These are phyloP conservation scores for Corydoras sp. DNA, from an alignment of 2,113 vertebrate genomes.

Conservation along the genomic window DNA sequence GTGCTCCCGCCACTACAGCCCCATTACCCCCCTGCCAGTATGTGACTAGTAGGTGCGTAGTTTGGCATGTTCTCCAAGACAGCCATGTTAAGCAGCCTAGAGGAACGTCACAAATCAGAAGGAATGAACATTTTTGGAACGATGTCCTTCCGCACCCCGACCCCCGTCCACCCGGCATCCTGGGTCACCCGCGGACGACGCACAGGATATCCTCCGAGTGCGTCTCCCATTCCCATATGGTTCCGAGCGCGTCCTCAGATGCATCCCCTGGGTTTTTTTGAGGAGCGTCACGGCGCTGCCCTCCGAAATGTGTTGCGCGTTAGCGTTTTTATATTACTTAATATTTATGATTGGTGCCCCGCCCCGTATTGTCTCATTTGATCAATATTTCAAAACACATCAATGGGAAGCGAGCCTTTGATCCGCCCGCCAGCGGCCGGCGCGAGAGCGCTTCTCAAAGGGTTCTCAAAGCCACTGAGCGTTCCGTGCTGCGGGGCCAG, in stretches of 20 bases:
- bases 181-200: slow-evolving; percentile 49
- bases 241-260: slow-evolving; percentile 29
- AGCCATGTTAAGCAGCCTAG: no score
- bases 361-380: slow-evolving; percentile 70
- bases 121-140: no score
- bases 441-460: slow-evolving; percentile 62
- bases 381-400: slow-evolving; percentile 72
- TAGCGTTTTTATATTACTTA: slow-evolving; percentile 64
- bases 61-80: no score
- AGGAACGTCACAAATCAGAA: no score
- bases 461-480: slow-evolving; percentile 57
- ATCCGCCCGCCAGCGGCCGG: slow-evolving; percentile 64
- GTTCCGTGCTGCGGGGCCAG: slow-evolving; percentile 62
- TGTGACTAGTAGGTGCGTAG: no score
- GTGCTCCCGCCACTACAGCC: no score
- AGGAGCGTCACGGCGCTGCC: slow-evolving; percentile 31
- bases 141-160: no score
- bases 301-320: slow-evolving; percentile 63
- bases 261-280: slow-evolving; percentile 25
- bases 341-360: slow-evolving; percentile 73
- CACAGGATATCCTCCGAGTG: slow-evolving; percentile 42
- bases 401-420: slow-evolving; percentile 65
- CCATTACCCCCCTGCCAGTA: no score
- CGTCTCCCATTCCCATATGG: slow-evolving; percentile 56
- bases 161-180: slow-evolving; percentile 11